These are phyloP conservation scores for Itoplectis maculator DNA, from an alignment of 2,888 invertebrate genomes.

Conservation along the genomic window DNA sequence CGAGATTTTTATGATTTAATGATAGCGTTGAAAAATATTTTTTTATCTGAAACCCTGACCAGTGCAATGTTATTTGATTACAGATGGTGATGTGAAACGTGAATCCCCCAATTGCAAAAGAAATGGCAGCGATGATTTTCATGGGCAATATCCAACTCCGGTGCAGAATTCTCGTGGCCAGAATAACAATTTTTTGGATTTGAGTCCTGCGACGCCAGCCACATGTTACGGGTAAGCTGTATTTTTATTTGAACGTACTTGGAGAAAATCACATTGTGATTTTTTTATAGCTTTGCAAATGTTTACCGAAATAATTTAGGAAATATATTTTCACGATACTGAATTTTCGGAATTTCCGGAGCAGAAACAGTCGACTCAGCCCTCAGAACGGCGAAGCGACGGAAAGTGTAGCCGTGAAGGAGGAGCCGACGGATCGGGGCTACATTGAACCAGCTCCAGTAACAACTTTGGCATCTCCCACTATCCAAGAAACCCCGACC, in stretches of 20 bases:
- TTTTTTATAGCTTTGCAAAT: too few relatives aligned
- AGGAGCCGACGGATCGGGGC: conserved; percentile 79
- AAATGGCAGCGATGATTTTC: conserved; percentile 70
- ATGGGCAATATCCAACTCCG: conserved; percentile 72
- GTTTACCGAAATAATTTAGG: neutral
- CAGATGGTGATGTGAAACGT: conserved; percentile 74
- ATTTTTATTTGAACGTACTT: neutral
- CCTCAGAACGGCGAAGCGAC: conserved; percentile 71
- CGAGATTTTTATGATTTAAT: neutral
- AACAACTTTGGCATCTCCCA: conserved; percentile 71
- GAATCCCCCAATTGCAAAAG: conserved; percentile 75
- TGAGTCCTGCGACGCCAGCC: conserved; percentile 72
- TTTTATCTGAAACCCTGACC: too few relatives aligned
- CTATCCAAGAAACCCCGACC: conserved; percentile 73
- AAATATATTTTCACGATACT: neutral
- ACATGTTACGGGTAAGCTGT: conserved; percentile 75
- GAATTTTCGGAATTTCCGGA: conserved; percentile 23
- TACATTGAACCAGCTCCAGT: conserved; percentile 76
- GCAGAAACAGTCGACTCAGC: conserved; percentile 70
- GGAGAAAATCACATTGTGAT: too few relatives aligned
- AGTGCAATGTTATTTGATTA: neutral
- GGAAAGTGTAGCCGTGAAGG: conserved; percentile 78
- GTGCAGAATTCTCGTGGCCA: conserved; percentile 70
- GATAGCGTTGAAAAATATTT: neutral
- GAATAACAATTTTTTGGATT: conserved; percentile 74